These are phyloP conservation scores for Benthosema pterotum DNA, from an alignment of 2,797 vertebrate species.

Conservation along the genomic window DNA sequence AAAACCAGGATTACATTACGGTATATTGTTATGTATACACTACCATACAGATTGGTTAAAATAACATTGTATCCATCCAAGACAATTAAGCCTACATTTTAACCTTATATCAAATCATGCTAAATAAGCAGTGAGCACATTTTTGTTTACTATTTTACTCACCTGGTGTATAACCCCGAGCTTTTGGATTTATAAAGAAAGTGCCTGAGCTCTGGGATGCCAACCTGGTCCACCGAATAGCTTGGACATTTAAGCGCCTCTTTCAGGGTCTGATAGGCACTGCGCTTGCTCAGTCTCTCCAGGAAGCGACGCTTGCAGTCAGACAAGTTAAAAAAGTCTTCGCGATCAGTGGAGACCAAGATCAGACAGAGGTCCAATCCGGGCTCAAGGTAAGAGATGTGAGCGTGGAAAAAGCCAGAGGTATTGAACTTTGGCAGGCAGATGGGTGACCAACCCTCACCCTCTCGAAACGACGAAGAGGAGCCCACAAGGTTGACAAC, in stretches of 20 bases:
- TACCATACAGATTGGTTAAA: too few species aligned
- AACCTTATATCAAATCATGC: too few species aligned
- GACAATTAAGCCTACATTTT: too few species aligned
- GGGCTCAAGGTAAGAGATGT: slow-evolving; percentile 95
- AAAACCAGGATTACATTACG: too few species aligned
- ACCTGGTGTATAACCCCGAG: slow-evolving; percentile 98
- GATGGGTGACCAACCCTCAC: slow-evolving; percentile 96
- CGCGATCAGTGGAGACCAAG: slow-evolving; percentile 92
- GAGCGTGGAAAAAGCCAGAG: slow-evolving; percentile 94
- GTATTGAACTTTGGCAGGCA: slow-evolving; percentile 97
- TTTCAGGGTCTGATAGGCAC: slow-evolving; percentile 82
- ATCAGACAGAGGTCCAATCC: slow-evolving; percentile 91
- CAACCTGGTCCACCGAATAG: slow-evolving; percentile 89
- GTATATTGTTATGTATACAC: too few species aligned
- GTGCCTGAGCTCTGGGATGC: slow-evolving; percentile 93
- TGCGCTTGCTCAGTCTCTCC: slow-evolving; percentile 90
- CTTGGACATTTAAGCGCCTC: slow-evolving; percentile 87
- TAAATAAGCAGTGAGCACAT: too few species aligned
- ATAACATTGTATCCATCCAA: too few species aligned
- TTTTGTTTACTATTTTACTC: slow-evolving; percentile 4
- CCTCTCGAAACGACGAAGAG: slow-evolving; percentile 93
- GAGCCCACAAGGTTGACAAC: slow-evolving; percentile 96
- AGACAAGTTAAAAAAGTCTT: slow-evolving; percentile 96
- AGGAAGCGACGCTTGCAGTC: slow-evolving; percentile 94
- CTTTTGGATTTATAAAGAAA: slow-evolving; percentile 99